Evolutionary conservation across 2,888 invertebrate species (phyloP).

Genomic region (Ennomos quercinarius): DNA sequence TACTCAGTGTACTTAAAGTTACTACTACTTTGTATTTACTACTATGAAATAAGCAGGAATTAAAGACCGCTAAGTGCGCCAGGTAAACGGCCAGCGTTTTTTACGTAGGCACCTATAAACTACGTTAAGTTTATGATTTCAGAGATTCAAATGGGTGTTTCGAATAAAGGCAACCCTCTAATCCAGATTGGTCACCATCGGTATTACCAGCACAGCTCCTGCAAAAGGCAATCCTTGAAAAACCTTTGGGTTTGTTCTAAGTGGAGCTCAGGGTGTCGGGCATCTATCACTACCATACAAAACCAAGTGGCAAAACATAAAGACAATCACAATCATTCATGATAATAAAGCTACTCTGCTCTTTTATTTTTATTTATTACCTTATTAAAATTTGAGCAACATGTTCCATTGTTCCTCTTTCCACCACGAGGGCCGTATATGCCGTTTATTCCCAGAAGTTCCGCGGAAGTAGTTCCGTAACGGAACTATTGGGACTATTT

Average conservation of each 20-base stretch:
- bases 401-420: neutral
- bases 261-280: conserved; percentile 36
- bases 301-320: conserved; percentile 21
- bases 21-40: too few relatives aligned
- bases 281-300: conserved; percentile 9
- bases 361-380: neutral
- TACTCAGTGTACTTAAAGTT: too few relatives aligned
- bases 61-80: too few relatives aligned
- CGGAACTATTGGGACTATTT: too few relatives aligned
- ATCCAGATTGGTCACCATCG: conserved; percentile 47
- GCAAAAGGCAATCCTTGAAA: conserved; percentile 40
- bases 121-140: too few relatives aligned
- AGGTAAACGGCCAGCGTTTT: too few relatives aligned
- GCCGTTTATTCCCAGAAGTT: too few relatives aligned
- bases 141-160: too few relatives aligned
- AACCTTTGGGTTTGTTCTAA: conserved; percentile 54
- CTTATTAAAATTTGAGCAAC: neutral
- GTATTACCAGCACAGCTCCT: conserved; percentile 51
- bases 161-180: conserved; percentile 1
- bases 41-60: too few relatives aligned
- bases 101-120: too few relatives aligned
- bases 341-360: neutral
- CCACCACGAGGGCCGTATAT: too few relatives aligned
- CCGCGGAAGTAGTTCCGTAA: too few relatives aligned
- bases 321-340: conserved; percentile 50